These are phyloP conservation scores for Pharmacophagus antenor DNA, from an alignment of 2,888 invertebrate genomes.

Conservation along the genomic window DNA sequence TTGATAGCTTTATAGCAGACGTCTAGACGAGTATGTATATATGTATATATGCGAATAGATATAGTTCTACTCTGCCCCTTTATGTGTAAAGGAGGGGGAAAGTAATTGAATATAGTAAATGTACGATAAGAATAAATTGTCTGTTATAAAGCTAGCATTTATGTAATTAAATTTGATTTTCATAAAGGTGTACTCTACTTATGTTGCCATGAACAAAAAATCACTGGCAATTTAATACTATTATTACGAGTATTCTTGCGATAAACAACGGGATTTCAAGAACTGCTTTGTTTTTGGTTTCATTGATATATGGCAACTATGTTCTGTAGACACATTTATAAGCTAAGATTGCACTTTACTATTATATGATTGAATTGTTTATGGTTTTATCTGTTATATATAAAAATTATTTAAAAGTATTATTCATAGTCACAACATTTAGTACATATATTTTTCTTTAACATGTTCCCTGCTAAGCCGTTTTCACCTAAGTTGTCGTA, in stretches of 20 bases:
- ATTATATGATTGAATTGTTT: background rate
- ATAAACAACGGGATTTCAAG: background rate
- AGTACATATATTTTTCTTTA: no score
- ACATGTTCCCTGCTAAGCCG: no score
- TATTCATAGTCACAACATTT: no score
- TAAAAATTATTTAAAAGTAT: no score
- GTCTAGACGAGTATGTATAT: constrained; percentile 27
- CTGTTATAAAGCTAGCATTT: background rate
- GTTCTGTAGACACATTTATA: background rate
- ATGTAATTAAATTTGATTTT: no score
- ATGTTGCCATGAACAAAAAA: no score
- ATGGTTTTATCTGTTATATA: background rate
- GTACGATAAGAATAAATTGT: background rate
- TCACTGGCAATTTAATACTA: background rate
- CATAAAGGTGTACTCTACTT: no score
- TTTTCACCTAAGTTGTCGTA: no score
- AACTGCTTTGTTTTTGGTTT: background rate
- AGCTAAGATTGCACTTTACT: background rate
- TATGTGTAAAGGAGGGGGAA: background rate
- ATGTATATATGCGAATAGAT: constrained; percentile 14
- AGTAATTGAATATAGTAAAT: background rate
- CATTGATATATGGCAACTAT: background rate
- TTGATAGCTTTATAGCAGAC: constrained; percentile 31
- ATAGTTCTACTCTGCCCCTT: constrained; percentile 11
- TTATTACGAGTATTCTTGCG: background rate